Conservation (phyloP, 2,797 vertebrate species). For the Pangasius djambal region DNA sequence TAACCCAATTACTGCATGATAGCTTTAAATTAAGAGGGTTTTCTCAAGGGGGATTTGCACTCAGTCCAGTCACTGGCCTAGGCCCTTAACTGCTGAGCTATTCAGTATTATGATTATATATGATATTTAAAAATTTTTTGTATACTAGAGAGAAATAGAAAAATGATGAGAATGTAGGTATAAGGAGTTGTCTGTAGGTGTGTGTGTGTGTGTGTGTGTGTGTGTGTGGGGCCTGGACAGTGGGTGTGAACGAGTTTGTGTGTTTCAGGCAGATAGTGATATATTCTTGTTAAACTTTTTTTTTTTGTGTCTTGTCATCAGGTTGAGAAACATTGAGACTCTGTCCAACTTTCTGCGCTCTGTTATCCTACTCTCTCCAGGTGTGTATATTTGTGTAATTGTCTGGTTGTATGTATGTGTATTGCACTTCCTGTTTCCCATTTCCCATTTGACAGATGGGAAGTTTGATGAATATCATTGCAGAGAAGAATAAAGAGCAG, state of each 20-base stretch:
- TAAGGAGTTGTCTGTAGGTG: too few species aligned
- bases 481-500: background rate
- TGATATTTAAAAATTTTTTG: too few species aligned
- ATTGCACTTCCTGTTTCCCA: slow-evolving; percentile 7
- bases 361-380: slow-evolving; percentile 83
- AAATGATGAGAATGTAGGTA: background rate
- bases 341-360: slow-evolving; percentile 88
- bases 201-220: background rate
- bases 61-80: background rate
- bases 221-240: background rate
- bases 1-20: background rate
- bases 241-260: background rate
- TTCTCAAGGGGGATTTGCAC: background rate
- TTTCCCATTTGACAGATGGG: background rate
- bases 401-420: background rate
- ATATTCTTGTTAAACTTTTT: background rate
- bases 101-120: background rate
- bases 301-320: slow-evolving; percentile 51
- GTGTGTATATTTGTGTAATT: slow-evolving; percentile 34
- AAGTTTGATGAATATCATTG: background rate
- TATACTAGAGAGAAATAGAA: background rate
- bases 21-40: background rate
- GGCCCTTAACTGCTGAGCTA: background rate
- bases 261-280: background rate
- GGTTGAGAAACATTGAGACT: slow-evolving; percentile 88